Evolutionary conservation across 2,113 vertebrate genomes (phyloP), one percentile per base, ranked within the genome.

Genomic region (Capra hircus): DNA sequence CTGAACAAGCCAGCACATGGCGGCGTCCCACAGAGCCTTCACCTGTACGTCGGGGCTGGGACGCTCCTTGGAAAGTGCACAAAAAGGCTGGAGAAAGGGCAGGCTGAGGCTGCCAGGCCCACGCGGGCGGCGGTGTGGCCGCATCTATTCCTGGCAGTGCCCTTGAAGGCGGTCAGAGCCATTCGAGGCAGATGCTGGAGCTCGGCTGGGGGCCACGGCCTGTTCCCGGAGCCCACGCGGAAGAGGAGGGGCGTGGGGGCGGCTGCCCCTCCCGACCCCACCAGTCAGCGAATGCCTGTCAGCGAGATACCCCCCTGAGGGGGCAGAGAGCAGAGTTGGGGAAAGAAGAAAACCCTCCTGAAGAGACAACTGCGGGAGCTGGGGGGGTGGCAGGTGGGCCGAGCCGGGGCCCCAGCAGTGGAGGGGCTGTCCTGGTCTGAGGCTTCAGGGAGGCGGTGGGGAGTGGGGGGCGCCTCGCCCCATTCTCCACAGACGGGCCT

Each of bases 71-170:
- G 43, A 85, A 96, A 77, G 84, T 0, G 2, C 59, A 36, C 53
- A 11, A 67, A 78, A 81, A 90, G 87, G 28, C 97, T 91, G 53
- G 81, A 97, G 82, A 96, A 78, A 96, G 94, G 82, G 88, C 94
- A 93, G 74, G 86, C 60, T 3, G 88, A 95, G 87, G 94, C 96
- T 97, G 98, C 94, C 98, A 98, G 98, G 15, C 90, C 92, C 62
- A 92, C 6, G 3, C 53, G 25, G 96, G 94, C 64, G 14, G 91
- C 33, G 5, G 94, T 94, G 96, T 97, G 94, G 97, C 98, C 93
- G 25, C 83, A 57, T 93, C 98, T 98, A 98, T 98, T 98, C 98
- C 98, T 98, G 97, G 98, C 91, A 95, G 57, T 98, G 98, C 96
- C 98, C 98, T 98, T 98, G 98, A 97, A 97, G 96, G 95, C 83